Conservation (phyloP, 2,797 vertebrate genomes). For the Rhinichthys osculus region DNA sequence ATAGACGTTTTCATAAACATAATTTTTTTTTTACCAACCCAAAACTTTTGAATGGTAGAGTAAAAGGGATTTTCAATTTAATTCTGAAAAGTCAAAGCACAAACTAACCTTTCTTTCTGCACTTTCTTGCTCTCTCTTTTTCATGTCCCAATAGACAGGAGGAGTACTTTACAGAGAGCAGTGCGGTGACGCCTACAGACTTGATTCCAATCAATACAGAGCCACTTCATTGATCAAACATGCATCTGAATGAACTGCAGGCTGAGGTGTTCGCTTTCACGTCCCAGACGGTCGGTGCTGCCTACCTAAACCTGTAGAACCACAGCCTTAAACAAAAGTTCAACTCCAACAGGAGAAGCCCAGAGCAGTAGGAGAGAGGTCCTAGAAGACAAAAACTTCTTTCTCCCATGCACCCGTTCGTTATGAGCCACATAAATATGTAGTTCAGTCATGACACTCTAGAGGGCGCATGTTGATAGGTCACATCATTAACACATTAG, state of each 20-base stretch:
- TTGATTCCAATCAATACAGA: slow-evolving; percentile 79
- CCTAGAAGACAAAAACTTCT: slow-evolving; percentile 4
- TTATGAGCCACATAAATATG: slow-evolving; percentile 12
- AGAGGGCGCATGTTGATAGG: background rate
- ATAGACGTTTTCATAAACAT: background rate
- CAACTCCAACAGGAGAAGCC: background rate
- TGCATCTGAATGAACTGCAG: slow-evolving; percentile 75
- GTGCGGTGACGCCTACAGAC: slow-evolving; percentile 76
- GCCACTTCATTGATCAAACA: slow-evolving; percentile 79
- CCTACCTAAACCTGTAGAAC: slow-evolving; percentile 8
- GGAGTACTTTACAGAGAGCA: slow-evolving; percentile 74
- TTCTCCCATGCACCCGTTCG: background rate
- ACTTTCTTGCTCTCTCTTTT: background rate
- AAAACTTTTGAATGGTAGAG: background rate
- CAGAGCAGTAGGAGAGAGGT: background rate
- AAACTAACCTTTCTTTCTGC: slow-evolving; percentile 6
- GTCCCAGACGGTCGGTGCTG: slow-evolving; percentile 41
- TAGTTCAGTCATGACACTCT: background rate
- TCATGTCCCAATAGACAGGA: slow-evolving; percentile 65
- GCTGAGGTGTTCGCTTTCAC: slow-evolving; percentile 72
- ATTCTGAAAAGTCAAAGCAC: background rate
- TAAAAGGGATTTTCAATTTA: background rate
- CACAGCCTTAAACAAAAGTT: slow-evolving; percentile 11
- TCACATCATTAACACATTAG: background rate
- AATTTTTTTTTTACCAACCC: too few relatives aligned